Evolutionary conservation across 2,797 vertebrate genomes (phyloP).

Genomic region (Helicolenus hilgendorfi): DNA sequence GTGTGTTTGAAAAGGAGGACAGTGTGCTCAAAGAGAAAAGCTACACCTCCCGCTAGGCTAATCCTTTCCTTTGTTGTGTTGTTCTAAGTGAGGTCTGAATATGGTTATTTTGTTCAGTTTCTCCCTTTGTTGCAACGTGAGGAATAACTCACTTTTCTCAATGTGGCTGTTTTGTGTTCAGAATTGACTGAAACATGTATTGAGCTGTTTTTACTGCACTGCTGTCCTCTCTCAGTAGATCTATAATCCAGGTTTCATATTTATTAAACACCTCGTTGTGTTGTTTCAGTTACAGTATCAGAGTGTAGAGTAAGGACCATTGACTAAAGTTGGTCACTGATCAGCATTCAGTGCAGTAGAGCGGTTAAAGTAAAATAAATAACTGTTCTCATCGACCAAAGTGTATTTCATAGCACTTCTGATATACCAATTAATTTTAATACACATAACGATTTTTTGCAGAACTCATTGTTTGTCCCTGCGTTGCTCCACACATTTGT

Average conservation of each 20-base stretch:
- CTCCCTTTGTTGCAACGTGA: not conserved
- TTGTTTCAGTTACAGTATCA: not conserved
- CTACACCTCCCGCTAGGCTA: conserved; percentile 11
- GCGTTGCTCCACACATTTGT: not conserved
- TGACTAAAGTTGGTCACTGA: not conserved
- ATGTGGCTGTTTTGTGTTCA: not conserved
- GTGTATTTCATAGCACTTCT: not conserved
- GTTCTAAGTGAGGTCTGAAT: conserved; percentile 7
- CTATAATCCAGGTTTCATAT: not conserved
- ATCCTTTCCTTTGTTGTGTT: conserved; percentile 14
- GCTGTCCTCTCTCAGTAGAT: not conserved
- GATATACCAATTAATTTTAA: not conserved
- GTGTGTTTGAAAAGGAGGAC: conserved; percentile 38
- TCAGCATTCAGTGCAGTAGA: not conserved
- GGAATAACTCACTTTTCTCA: not conserved
- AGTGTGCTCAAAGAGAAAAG: conserved; percentile 7
- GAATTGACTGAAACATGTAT: not conserved
- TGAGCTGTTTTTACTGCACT: not conserved
- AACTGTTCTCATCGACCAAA: not conserved
- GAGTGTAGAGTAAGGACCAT: not conserved
- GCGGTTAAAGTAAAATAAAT: not conserved
- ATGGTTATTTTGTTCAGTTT: not conserved
- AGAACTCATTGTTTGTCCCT: not conserved
- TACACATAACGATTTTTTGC: not conserved
- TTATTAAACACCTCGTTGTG: not conserved